Evolutionary conservation across 2,113 vertebrate genomes (phyloP).

Genomic region (Tretioscincus oriximinensis): DNA sequence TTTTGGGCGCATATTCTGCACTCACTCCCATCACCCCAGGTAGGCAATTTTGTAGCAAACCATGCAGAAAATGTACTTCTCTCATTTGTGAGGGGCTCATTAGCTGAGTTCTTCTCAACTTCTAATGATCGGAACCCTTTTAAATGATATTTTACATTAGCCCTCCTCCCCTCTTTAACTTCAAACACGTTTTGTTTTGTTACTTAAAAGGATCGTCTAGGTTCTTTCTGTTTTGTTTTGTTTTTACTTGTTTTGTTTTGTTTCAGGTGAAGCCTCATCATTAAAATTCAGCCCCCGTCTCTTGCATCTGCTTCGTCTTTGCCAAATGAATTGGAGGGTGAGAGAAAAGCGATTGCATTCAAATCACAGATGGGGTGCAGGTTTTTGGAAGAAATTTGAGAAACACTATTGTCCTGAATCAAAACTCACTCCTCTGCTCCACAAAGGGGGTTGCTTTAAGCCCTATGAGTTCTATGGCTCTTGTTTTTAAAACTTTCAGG

Average conservation of each 20-base stretch:
- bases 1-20: slow-evolving; percentile 1
- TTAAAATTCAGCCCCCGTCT: slow-evolving; percentile 89
- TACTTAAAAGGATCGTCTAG: slow-evolving; percentile 62
- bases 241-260: slow-evolving; percentile 63
- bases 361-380: slow-evolving; percentile 98
- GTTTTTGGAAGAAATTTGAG: slow-evolving; percentile 96
- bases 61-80: slow-evolving; percentile 33
- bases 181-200: slow-evolving; percentile 62
- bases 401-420: slow-evolving; percentile 97
- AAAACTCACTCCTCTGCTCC: slow-evolving; percentile 92
- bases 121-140: slow-evolving; percentile 67
- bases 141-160: slow-evolving; percentile 72
- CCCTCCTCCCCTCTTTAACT: slow-evolving; percentile 60
- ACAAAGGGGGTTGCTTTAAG: slow-evolving; percentile 92
- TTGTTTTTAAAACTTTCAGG: slow-evolving; percentile 98
- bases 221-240: slow-evolving; percentile 42
- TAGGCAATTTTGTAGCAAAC: slow-evolving; percentile 34
- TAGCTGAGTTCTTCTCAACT: slow-evolving; percentile 62
- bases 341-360: slow-evolving; percentile 90
- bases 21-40: slow-evolving; percentile 32
- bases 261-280: slow-evolving; percentile 83
- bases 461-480: slow-evolving; percentile 88
- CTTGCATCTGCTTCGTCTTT: slow-evolving; percentile 92
- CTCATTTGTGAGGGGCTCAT: slow-evolving; percentile 63
- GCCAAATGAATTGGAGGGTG: slow-evolving; percentile 83